A percentile compares a stretch with the other conserved stretches of the same genome.
Evolutionary conservation across 2,888 invertebrate genomes (phyloP).

Genomic region (Orthosia gothica): DNA sequence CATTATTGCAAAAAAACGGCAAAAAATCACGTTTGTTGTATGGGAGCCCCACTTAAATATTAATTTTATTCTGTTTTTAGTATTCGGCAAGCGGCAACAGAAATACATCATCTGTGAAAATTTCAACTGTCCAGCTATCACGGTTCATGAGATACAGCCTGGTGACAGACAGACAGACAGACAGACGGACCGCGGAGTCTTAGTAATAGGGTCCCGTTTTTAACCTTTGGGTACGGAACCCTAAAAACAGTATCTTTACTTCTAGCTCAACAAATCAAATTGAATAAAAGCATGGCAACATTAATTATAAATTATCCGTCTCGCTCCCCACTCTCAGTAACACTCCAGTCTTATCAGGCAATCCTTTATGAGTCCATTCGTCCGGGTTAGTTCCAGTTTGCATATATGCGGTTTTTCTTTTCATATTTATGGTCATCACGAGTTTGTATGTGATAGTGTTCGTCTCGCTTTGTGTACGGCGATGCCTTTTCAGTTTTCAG

Average conservation of each 20-base stretch:
- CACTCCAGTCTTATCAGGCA: constrained; percentile 44
- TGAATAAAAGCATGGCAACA: neutral
- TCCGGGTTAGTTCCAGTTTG: constrained; percentile 61
- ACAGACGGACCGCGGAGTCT: no score
- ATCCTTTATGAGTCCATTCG: constrained; percentile 70
- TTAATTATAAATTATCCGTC: neutral
- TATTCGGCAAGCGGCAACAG: no score
- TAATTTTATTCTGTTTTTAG: no score
- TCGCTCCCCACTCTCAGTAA: constrained; percentile 36
- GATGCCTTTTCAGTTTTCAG: constrained; percentile 31
- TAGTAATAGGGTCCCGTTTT: no score
- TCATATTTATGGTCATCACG: constrained; percentile 63
- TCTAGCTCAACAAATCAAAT: neutral
- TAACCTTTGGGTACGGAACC: no score
- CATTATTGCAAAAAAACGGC: no score
- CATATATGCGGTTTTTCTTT: constrained; percentile 62
- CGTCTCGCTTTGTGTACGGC: constrained; percentile 30
- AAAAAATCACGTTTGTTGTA: no score
- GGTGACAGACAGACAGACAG: no score
- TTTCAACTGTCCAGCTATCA: no score
- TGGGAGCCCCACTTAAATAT: no score
- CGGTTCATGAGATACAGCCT: no score
- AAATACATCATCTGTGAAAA: no score
- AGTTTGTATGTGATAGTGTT: constrained; percentile 50
- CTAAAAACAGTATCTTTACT: neutral